Percentiles rank a stretch among this genome's conserved stretches.
phyloP scores from a whole-genome alignment of 2,888 invertebrate genomes.

The Coenonympha arcania region DNA sequence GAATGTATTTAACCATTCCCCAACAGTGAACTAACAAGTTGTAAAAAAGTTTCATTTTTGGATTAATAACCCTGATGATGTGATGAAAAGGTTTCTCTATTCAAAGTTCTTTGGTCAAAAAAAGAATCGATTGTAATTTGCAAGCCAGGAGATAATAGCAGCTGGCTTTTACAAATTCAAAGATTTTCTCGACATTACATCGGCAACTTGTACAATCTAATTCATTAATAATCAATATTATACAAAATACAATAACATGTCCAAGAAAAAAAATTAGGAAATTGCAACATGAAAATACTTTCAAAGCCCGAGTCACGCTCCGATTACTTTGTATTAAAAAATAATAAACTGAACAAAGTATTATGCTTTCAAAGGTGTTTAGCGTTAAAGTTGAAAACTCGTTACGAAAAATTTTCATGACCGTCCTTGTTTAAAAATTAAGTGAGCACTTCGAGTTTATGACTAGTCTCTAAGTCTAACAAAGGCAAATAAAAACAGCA shows the following conservation, averaged over 20 bases:
- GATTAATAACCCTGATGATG: no score
- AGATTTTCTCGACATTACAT: no score
- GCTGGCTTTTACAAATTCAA: no score
- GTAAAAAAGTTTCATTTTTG: no score
- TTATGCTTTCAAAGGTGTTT: conserved; percentile 2
- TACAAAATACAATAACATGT: not conserved
- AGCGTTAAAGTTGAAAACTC: not conserved
- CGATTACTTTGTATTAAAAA: conserved; percentile 6
- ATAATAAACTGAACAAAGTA: not conserved
- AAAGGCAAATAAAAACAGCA: conserved; percentile 50
- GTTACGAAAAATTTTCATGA: conserved; percentile 1
- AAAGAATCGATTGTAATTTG: no score
- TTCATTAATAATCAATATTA: not conserved
- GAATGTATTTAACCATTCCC: no score
- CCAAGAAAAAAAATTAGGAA: not conserved
- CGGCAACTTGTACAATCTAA: no score
- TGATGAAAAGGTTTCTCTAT: no score
- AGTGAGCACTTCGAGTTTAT: conserved; percentile 12
- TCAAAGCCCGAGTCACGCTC: conserved; percentile 2
- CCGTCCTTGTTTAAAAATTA: conserved; percentile 15
- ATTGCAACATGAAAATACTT: not conserved
- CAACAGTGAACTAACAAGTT: no score
- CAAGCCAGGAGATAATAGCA: no score
- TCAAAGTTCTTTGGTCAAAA: no score
- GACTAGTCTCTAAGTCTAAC: conserved; percentile 11